Percentiles rank a stretch among this genome's conserved stretches.
Evolutionary conservation across 1,140 invertebrate genomes (phyloP).

Genomic region (Philaenus spumarius): DNA sequence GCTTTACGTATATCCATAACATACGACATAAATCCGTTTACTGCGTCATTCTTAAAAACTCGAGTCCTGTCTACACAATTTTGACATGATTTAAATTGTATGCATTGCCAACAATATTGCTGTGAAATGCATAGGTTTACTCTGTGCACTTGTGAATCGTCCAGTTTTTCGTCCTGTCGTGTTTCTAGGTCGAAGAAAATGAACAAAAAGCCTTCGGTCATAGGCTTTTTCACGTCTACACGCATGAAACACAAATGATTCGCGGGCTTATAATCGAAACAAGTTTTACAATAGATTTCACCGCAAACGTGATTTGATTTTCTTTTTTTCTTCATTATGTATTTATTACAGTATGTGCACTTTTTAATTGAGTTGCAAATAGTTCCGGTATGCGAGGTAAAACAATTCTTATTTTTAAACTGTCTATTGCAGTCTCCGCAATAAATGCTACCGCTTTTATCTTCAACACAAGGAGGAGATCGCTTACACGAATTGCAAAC

Average conservation of each 20-base stretch:
- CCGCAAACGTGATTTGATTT: not conserved
- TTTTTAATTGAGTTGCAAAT: not conserved
- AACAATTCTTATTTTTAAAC: not conserved
- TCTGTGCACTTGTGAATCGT: not conserved
- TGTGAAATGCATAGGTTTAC: constrained; percentile 1
- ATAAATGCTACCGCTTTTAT: not conserved
- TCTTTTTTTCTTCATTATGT: not conserved
- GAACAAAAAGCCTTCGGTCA: not conserved
- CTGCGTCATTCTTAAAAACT: not conserved
- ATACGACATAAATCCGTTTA: not conserved
- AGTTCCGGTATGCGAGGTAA: not conserved
- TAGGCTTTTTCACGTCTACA: not conserved
- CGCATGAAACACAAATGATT: not conserved
- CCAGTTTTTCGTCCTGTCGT: not conserved
- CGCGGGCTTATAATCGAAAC: not conserved
- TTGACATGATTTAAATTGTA: not conserved
- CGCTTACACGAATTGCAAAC: not conserved
- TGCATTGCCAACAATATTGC: constrained; percentile 7
- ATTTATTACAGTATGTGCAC: not conserved
- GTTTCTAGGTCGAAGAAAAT: constrained; percentile 12
- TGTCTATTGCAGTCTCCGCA: not conserved
- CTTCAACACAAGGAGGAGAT: not conserved
- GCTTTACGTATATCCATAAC: constrained; percentile 1
- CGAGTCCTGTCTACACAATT: not conserved
- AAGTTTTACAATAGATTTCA: not conserved